A percentile compares a stretch with the other conserved stretches of the same genome.
These are phyloP conservation scores for Setophaga coronata DNA, from an alignment of 2,113 vertebrate genomes.

Conservation along the genomic window DNA sequence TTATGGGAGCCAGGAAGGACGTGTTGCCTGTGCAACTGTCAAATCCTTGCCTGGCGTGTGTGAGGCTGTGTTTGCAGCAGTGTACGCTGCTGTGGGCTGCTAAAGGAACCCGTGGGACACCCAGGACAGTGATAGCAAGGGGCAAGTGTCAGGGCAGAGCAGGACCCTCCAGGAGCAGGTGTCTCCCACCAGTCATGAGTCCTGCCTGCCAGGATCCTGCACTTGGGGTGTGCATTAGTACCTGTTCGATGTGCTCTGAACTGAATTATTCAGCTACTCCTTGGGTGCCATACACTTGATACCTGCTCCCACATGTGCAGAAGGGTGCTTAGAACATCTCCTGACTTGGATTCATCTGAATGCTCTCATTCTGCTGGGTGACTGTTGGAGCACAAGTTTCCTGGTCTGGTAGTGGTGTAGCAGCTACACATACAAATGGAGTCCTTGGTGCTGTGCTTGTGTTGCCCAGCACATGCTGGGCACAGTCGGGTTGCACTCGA, in stretches of 20 bases:
- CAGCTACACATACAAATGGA: neutral
- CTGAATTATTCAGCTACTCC: neutral
- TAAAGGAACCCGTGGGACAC: neutral
- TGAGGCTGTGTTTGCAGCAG: neutral
- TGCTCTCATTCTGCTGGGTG: neutral
- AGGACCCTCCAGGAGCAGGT: neutral
- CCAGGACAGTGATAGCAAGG: neutral
- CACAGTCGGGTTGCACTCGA: neutral
- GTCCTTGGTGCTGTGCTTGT: neutral
- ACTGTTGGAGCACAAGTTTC: neutral
- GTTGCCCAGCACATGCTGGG: neutral
- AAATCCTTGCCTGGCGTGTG: neutral
- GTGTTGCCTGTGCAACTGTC: neutral
- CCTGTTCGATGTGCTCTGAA: neutral
- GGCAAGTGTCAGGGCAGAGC: neutral
- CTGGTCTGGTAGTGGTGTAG: neutral
- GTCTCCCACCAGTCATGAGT: neutral
- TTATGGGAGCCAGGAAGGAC: neutral
- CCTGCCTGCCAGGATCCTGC: neutral
- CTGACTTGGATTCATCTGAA: neutral
- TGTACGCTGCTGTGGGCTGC: neutral
- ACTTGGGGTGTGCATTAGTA: neutral
- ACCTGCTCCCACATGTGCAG: neutral
- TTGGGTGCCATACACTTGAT: neutral
- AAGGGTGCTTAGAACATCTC: neutral